phyloP scores from a whole-genome alignment of 1,140 invertebrate genomes.

The Meloidogyne chitwoodi region DNA sequence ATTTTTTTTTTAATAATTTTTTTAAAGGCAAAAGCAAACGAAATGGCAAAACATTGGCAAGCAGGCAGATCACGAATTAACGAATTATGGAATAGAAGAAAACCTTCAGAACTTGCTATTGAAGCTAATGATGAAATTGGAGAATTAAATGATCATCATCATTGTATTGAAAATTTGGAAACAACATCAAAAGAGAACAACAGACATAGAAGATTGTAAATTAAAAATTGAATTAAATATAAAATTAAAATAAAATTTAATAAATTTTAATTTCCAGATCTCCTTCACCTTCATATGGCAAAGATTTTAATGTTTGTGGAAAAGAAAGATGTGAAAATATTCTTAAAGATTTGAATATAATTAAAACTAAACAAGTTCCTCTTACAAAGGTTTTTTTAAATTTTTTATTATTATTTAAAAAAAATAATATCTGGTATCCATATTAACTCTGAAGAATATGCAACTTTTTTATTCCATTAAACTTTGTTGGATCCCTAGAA shows the following conservation, averaged over 20 bases:
- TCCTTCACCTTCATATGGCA: neutral
- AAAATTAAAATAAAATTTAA: neutral
- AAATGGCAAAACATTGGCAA: conserved; percentile 34
- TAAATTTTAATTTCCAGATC: neutral
- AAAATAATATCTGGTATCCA: conserved; percentile 74
- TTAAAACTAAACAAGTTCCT: conserved; percentile 25
- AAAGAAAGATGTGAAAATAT: neutral
- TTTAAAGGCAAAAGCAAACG: conserved; percentile 28
- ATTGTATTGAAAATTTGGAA: neutral
- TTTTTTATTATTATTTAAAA: no score
- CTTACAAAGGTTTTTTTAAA: conserved; percentile 15
- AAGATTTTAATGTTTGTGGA: neutral
- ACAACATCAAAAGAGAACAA: neutral
- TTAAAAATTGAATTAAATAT: neutral
- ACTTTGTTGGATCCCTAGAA: conserved; percentile 77
- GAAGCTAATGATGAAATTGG: conserved; percentile 10
- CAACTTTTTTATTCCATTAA: conserved; percentile 76
- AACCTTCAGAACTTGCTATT: conserved; percentile 14
- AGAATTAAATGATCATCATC: neutral
- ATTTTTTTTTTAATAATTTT: neutral
- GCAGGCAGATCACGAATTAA: conserved; percentile 29
- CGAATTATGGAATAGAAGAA: conserved; percentile 33
- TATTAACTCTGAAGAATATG: conserved; percentile 72
- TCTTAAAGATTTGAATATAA: neutral
- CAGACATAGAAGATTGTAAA: neutral